Evolutionary conservation across 1,140 invertebrate genomes (phyloP), one percentile per base, ranked within the genome.

Genomic region (Spodoptera litura): DNA sequence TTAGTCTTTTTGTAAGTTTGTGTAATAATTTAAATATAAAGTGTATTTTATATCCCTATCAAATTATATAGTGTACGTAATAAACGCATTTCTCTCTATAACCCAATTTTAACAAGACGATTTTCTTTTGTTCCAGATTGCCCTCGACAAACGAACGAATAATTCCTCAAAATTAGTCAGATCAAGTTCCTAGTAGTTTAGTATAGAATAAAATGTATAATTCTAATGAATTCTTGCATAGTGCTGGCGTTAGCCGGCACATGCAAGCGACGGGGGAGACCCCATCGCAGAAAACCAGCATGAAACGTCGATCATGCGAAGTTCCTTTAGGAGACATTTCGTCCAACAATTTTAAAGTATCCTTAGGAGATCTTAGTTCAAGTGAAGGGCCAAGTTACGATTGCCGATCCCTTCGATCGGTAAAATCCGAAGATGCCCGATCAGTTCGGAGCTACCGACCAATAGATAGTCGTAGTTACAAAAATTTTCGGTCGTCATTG

Each of bases 211-310:
- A 90, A 89, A 94, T 93, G 91, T 94, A 94, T 62, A 92, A 88
- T 87, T 94, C 93, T 6, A 94, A 91, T 79, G 93, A 94, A 82
- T 94, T 94, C 71, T 78, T 94, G 81, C 92, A 94, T 56, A 93
- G 92, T 68, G 93, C 93, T 11, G 93, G 93, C 55, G 93, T 94
- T 0, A 94, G 92, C 70, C 90, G 93, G 0, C 92, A 94, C 68
- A 94, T 94, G 93, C 90, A 94, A 66, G 93, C 93, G 2, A 93
- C 92, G 3, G 93, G 91, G 2, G 92, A 94, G 61, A 79, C 93
- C 0, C 93, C 93, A 0, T 91, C 91, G 10, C 93, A 93, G 52
- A 94, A 94, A 83, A 92, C 91, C 4, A 93, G 91, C 52, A 93
- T 94, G 92, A 94, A 94, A 66, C 80, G 93, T 27, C 84, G 93